Evolutionary conservation across 2,888 invertebrate genomes (phyloP), one percentile per base, ranked within the genome.

Genomic region (Caenorhabditis auriculariae): DNA sequence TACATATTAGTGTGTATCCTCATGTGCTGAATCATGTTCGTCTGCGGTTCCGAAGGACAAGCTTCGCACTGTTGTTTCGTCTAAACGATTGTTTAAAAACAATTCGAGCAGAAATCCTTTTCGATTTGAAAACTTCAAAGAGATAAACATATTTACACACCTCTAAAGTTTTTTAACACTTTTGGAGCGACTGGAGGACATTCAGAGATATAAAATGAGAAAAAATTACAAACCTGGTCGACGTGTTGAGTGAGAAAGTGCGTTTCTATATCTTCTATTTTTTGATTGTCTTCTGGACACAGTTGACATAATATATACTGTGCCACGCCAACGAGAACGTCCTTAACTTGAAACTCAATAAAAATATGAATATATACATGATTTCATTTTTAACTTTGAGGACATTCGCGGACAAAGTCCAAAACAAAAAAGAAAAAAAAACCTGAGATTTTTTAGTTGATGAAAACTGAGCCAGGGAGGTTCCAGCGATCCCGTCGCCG

Each of bases 231-330:
- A 17, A 57, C 54, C 19, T 73, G 65, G 38, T 73, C 73, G n/a
- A 70, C 65, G 38, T 72, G 72, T 41, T 65, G 60, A 28, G 55
- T 51, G n/a, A 68, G 47, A 21, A 72, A 66, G 44, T 70, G 68
- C 5, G 62, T 60, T 37, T 66, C 60, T 66, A 72, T 69, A 39
- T 67, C 61, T 17, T 67, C 52, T 27, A 60, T 42, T 26, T 62
- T 62, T 6, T 66, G 60, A 9, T 70, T 68, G 19, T 74, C 57
- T 58, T 74, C 74, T 5, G 71, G 71, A 60, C 74, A 74, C 12
- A 74, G 38, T n/a, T 68, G 67, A 47, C 74, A 74, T 17, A 72
- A 58, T 7, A 74, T 64, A 39, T 70, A 67, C 41, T 69, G 68
- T 17, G 70, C 74, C 3, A 74, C 65, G 6, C 74, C 74, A 4